Evolutionary conservation across 2,113 vertebrate genomes (phyloP).

Genomic region (Pholis gunnellus): DNA sequence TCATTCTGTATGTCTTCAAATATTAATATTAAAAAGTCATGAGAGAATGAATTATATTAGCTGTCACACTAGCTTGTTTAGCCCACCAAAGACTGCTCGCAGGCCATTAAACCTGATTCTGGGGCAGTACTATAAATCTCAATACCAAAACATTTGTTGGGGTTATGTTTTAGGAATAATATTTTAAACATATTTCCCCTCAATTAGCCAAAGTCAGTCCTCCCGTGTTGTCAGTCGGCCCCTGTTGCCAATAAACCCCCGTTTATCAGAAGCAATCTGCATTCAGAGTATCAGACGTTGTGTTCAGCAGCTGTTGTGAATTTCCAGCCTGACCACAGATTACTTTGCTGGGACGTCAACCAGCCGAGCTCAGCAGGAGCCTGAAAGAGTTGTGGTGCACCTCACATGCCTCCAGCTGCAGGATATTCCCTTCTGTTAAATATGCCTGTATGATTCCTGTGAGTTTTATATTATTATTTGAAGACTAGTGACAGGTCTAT

Average conservation of each 20-base stretch:
- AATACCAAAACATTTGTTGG: constrained; percentile 30
- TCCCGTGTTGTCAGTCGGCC: not conserved
- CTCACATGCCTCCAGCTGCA: constrained; percentile 22
- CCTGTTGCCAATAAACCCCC: constrained; percentile 34
- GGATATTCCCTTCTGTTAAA: constrained; percentile 9
- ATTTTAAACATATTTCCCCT: not conserved
- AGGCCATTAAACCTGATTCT: constrained; percentile 73
- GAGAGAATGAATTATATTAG: constrained; percentile 73
- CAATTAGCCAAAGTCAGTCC: constrained; percentile 45
- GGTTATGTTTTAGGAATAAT: constrained; percentile 1
- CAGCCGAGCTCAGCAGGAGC: not conserved
- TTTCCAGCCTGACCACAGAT: constrained; percentile 23
- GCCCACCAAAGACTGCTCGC: constrained; percentile 92
- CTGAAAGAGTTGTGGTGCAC: constrained; percentile 15
- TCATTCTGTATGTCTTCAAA: constrained; percentile 64
- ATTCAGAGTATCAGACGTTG: constrained; percentile 6
- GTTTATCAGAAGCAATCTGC: constrained; percentile 34
- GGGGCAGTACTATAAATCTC: not conserved
- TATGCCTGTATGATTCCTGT: constrained; percentile 21
- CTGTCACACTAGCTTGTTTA: too few species aligned
- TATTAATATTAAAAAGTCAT: constrained; percentile 35
- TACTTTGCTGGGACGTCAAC: constrained; percentile 24
- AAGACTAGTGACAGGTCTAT: constrained; percentile 89
- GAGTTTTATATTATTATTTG: constrained; percentile 81
- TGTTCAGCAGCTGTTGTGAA: constrained; percentile 17